Evolutionary conservation across 2,888 invertebrate genomes (phyloP), one percentile per base, ranked within the genome.

Genomic region (Aphidius colemani): DNA sequence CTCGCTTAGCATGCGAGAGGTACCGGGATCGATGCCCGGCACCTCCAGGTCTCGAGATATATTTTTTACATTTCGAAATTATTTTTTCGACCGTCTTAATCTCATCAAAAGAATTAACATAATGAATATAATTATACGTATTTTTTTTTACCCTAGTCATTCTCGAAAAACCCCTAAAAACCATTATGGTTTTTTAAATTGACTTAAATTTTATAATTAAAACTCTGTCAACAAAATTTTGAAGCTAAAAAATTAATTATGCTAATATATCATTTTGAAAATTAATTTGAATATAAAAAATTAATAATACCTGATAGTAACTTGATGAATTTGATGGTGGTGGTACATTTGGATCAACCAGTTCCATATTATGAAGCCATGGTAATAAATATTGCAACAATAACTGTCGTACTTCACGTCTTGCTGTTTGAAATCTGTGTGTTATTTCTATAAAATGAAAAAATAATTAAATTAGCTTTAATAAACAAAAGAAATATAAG

Each of bases 281-380:
- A 44, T 58, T 61, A 39, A 18, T 30, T 5, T 30, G 5, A 30
- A 30, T 3, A 30, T 30, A 30, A 30, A 30, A 30, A 30, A 18
- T 30, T 51, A 51, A 7, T 61, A 76, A 77, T 82, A 92, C 93
- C 89, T 94, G 94, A 78, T 93, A 93, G 79, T 93, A 92, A 30
- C 91, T 92, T 62, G 92, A 86, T 3, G 92, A 91, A 81, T 93
- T 93, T 44, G 91, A 90, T 7, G 87, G 85, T 0, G 95, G 95
- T n/a, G 95, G 95, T 67, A 97, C 92, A 78, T 95, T 95, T 11
- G 96, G 96, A 80, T 99, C 98, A 6, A 98, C 95, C 68, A 99
- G 87, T 84, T 99, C 98, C 90, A 99, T 95, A 84, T 99, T 99
- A 78, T 96, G 94, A 63, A 99, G 86, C 99, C 99, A 99, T 10